phyloP scores from a whole-genome alignment of 2,113 vertebrate species.

The Onychostruthus taczanowskii region DNA sequence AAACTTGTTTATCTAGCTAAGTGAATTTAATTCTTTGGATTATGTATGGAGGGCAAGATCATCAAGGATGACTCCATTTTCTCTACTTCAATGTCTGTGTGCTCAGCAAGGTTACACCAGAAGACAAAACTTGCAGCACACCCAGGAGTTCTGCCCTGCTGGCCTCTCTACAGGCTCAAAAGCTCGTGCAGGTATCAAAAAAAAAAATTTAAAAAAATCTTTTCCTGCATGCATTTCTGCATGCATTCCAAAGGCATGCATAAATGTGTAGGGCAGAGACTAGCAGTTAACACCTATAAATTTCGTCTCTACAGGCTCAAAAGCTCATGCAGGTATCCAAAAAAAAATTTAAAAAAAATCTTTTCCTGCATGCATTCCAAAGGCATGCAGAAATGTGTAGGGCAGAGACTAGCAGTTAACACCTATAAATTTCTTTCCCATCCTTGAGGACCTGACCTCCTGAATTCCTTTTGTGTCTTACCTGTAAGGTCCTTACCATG shows the following conservation, averaged over 20 bases:
- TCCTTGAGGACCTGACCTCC: not conserved
- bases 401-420: not conserved
- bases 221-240: too few species aligned
- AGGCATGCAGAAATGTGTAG: not conserved
- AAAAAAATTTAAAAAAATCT: too few species aligned
- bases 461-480: not conserved
- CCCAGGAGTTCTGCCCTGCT: not conserved
- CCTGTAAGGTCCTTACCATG: not conserved
- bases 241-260: accelerated
- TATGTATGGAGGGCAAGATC: not conserved
- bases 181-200: not conserved
- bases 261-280: not conserved
- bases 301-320: too few species aligned
- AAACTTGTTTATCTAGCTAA: slow-evolving; percentile 57
- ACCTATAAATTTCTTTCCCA: not conserved
- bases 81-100: not conserved
- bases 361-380: too few species aligned
- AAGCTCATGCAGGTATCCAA: too few species aligned
- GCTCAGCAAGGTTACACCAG: not conserved
- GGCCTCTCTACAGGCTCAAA: not conserved
- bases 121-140: not conserved
- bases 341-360: too few species aligned
- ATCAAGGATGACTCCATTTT: not conserved
- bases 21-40: slow-evolving; percentile 49
- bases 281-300: not conserved